Evolutionary conservation across 2,113 vertebrate genomes (phyloP), one percentile per base, ranked within the genome.

Genomic region (Lanius ludovicianus): DNA sequence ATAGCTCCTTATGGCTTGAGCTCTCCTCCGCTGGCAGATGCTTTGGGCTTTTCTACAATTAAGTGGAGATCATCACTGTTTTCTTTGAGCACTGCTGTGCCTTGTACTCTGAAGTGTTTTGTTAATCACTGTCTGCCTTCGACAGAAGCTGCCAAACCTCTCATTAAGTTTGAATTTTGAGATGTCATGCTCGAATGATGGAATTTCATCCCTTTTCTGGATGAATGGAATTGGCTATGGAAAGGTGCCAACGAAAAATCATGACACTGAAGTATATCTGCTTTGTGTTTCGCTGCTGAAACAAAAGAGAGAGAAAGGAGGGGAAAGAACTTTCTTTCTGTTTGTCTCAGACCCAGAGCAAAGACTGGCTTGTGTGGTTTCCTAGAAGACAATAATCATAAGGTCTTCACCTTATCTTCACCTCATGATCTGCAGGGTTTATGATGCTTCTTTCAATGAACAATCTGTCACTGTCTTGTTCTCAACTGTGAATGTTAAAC

Each of bases 51-150:
- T 99, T 99, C 99, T 98, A 99, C 99, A 99, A 99, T 99, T 99
- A 99, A 99, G 99, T 99, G 99, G 99, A 99, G 99, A 99, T 99
- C 99, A 99, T 99, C 99, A 99, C 99, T 99, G 99, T 99, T 99
- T 99, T 99, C 99, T 99, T 99, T 99, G 99, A 99, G 99, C 99
- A 99, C 99, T 99, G 99, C 99, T 99, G 99, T 99, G 99, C 99
- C 99, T 99, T 99, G 99, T 99, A 99, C 98, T 99, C 99, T 98
- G 99, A 99, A 99, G 99, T 99, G 99, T 99, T 99, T 99, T 98
- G 99, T 99, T 99, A 99, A 99, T 99, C 99, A 99, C 99, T 99
- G 99, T 99, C 99, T 99, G 99, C 98, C 98, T 99, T 99, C 98
- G 98, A 99, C 99, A 98, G 99, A 99, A 99, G 99, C 99, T 99